A percentile compares a stretch with the other conserved stretches of the same genome.
Evolutionary conservation across 2,797 vertebrate species (phyloP).

Genomic region (Gymnoscopelus microlampas): DNA sequence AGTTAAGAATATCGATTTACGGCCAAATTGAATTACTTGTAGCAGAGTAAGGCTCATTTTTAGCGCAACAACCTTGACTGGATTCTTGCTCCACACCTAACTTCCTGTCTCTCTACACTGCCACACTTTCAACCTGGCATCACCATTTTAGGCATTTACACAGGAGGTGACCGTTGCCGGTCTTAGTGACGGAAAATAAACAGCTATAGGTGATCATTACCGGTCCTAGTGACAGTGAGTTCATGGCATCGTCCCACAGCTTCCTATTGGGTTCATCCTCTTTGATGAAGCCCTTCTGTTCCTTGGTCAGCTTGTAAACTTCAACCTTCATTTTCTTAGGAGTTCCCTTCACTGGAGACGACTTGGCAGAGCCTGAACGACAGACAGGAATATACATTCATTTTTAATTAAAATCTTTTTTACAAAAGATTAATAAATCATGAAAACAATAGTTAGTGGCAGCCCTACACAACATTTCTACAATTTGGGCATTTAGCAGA

Average conservation of each 20-base stretch:
- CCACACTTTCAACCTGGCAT: too few species aligned
- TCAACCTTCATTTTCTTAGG: slow-evolving; percentile 93
- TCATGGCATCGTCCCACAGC: slow-evolving; percentile 92
- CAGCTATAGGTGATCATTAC: slow-evolving; percentile 64
- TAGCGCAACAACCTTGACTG: too few species aligned
- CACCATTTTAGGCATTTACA: too few species aligned
- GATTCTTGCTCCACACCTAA: too few species aligned
- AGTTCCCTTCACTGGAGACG: slow-evolving; percentile 71
- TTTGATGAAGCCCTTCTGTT: slow-evolving; percentile 89
- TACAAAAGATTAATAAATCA: background rate
- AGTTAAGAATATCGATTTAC: too few species aligned
- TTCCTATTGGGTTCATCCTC: slow-evolving; percentile 90
- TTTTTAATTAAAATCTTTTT: background rate
- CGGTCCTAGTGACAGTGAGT: slow-evolving; percentile 89
- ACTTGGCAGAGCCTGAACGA: slow-evolving; percentile 63
- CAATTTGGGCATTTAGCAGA: too few species aligned
- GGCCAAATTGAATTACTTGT: too few species aligned
- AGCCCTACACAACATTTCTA: too few species aligned
- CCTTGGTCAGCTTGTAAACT: slow-evolving; percentile 87
- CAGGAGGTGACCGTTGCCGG: too few species aligned
- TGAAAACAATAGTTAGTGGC: too few species aligned
- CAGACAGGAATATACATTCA: background rate
- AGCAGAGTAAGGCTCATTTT: too few species aligned
- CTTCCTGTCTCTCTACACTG: too few species aligned
- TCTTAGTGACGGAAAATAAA: background rate